Evolutionary conservation across 1,140 invertebrate genomes (phyloP).

Genomic region (Anagrus nilaparvatae): DNA sequence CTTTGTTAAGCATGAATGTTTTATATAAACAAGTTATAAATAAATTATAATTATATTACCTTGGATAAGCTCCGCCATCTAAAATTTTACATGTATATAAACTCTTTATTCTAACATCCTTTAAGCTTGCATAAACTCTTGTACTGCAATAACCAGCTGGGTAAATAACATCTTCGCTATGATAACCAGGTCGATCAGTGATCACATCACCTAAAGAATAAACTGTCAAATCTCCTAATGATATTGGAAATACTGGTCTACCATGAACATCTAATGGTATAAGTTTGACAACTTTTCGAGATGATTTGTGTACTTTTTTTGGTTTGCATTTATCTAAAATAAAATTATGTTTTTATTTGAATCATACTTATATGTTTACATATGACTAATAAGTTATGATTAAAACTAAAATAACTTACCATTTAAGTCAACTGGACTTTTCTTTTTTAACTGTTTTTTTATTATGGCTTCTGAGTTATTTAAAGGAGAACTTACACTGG

Average conservation of each 20-base stretch:
- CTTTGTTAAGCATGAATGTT: too few species aligned
- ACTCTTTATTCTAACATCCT: constrained; percentile 59
- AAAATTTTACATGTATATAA: constrained; percentile 76
- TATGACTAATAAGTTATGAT: too few species aligned
- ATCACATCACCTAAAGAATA: constrained; percentile 73
- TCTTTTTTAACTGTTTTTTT: constrained; percentile 35
- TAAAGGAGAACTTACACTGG: constrained; percentile 23
- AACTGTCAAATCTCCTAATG: constrained; percentile 60
- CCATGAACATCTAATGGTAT: constrained; percentile 58
- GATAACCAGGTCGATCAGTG: constrained; percentile 56
- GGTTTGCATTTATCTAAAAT: constrained; percentile 31
- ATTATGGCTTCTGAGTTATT: constrained; percentile 22
- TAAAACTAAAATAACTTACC: too few species aligned
- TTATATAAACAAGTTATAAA: too few species aligned
- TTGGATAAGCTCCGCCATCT: constrained; percentile 58
- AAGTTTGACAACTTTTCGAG: constrained; percentile 44
- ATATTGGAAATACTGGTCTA: constrained; percentile 64
- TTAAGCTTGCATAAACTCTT: constrained; percentile 62
- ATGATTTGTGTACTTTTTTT: constrained; percentile 28
- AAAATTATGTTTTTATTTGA: constrained; percentile 5
- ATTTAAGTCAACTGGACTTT: constrained; percentile 19
- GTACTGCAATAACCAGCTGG: constrained; percentile 75
- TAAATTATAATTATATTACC: constrained; percentile 39
- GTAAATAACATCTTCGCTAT: constrained; percentile 63
- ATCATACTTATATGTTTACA: too few species aligned